These are phyloP conservation scores for Odiellus spinosus DNA, from an alignment of 2,888 invertebrate species.

Conservation along the genomic window DNA sequence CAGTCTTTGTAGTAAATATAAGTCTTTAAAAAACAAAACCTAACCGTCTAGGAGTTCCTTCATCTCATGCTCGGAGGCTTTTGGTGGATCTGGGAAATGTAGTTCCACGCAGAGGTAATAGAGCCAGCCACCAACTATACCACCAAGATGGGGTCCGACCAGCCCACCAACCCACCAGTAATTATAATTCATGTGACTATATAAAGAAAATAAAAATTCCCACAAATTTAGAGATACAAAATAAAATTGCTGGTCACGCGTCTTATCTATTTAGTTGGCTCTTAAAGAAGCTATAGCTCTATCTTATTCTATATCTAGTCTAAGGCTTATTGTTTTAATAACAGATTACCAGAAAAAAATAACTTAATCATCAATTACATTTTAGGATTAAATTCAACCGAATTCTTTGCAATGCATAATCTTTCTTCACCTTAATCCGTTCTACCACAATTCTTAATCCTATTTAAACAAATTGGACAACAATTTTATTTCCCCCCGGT, in stretches of 20 bases:
- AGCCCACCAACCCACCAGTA: slow-evolving; percentile 39
- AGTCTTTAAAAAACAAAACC: no score
- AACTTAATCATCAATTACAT: neutral
- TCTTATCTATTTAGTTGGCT: neutral
- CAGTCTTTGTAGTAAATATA: no score
- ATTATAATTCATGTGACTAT: slow-evolving; percentile 23
- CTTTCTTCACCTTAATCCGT: no score
- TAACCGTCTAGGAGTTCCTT: neutral
- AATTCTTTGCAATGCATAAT: no score
- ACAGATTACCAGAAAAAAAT: neutral
- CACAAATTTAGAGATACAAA: neutral
- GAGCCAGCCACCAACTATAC: slow-evolving; percentile 34
- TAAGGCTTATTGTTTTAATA: neutral
- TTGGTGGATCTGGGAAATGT: slow-evolving; percentile 29
- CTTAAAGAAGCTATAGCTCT: neutral
- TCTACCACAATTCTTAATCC: no score
- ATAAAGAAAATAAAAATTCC: neutral
- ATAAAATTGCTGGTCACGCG: neutral
- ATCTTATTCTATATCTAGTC: neutral
- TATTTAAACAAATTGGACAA: no score
- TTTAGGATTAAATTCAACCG: no score
- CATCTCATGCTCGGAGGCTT: slow-evolving; percentile 8
- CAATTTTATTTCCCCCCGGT: no score
- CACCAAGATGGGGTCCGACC: slow-evolving; percentile 38
- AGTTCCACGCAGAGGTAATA: slow-evolving; percentile 35